Conservation (phyloP, 2,797 vertebrate genomes). For the Parambassis ranga region DNA sequence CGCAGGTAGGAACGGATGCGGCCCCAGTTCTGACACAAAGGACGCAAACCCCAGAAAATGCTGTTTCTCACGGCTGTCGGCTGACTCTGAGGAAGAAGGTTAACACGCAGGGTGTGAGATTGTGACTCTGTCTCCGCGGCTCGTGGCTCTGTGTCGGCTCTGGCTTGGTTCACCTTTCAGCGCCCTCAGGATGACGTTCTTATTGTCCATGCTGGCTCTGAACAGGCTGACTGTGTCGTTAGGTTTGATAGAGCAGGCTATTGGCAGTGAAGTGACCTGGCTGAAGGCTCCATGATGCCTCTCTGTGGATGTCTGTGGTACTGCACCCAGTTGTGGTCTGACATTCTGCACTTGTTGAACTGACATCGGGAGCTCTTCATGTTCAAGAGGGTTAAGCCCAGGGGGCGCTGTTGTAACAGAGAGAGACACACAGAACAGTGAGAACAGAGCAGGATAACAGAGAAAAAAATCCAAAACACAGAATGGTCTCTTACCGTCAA, state of each 20-base stretch:
- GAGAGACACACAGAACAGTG: background rate
- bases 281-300: conserved; percentile 54
- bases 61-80: conserved; percentile 71
- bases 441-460: background rate
- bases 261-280: conserved; percentile 54
- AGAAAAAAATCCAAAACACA: background rate
- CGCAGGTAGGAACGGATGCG: conserved; percentile 83
- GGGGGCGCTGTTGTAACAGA: conserved; percentile 66
- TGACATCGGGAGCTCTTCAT: conserved; percentile 74
- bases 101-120: too few relatives aligned
- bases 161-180: conserved; percentile 66
- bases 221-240: conserved; percentile 39
- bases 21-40: conserved; percentile 84
- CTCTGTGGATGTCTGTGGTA: conserved; percentile 35
- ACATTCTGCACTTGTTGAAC: conserved; percentile 28
- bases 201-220: conserved; percentile 69
- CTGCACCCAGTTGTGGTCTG: conserved; percentile 13
- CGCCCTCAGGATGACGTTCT: conserved; percentile 65
- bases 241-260: conserved; percentile 42
- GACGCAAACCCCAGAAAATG: conserved; percentile 86
- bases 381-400: conserved; percentile 76
- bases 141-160: background rate
- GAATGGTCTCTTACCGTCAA: conserved; percentile 69
- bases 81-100: conserved; percentile 61
- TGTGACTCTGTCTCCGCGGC: too few relatives aligned